Base-by-base conservation (phyloP, 2,888 invertebrate genomes). In the Bedellia somnulentella region DNA sequence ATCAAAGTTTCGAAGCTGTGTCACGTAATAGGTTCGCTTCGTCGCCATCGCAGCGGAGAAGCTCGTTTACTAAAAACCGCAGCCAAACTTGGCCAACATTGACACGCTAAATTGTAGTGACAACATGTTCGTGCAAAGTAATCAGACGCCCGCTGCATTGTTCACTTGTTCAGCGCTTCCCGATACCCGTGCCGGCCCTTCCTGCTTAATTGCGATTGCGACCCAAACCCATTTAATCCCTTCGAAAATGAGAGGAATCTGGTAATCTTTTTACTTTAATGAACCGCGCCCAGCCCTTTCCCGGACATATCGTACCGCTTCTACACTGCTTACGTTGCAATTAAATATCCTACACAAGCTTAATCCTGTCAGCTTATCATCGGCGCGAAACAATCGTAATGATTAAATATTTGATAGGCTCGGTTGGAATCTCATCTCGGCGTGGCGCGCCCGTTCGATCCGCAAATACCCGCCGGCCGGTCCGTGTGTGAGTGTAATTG, bases 161-260 rank as follows among this genome's bases (percentile, higher is more conserved):
- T 63, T 57, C 56, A 62, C 59, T 64, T 57, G 61, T 58, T 66
- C 64, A 59, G 58, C 60, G 57, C 57, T 64, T 60, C 57, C 61
- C 61, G 59, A 57, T 58, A 3, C 21, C n/a, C n/a, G n/a, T n/a
- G n/a, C n/a, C n/a, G n/a, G 49, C 54, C 52, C 50, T 21, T 17
- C 53, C 48, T 59, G 61, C 62, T 67, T 68, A 68, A 71, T 73
- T 70, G 67, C 62, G 48, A 54, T 47, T 57, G 54, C 49, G 55
- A 56, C 55, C 61, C 62, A 61, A 57, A 61, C 60, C 50, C 63
- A 67, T 70, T 70, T 67, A 62, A 55, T 49, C 55, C 26, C 46
- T 44, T 51, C 57, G 45, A 42, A 23, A 51, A 57, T 56, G 59
- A 62, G 57, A 57, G 52, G 55, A 55, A 55, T 55, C 61, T n/a